Percentiles rank a stretch among this genome's conserved stretches.
These are phyloP conservation scores for Hyposoter didymator DNA, from an alignment of 2,888 invertebrate genomes.

Conservation along the genomic window DNA sequence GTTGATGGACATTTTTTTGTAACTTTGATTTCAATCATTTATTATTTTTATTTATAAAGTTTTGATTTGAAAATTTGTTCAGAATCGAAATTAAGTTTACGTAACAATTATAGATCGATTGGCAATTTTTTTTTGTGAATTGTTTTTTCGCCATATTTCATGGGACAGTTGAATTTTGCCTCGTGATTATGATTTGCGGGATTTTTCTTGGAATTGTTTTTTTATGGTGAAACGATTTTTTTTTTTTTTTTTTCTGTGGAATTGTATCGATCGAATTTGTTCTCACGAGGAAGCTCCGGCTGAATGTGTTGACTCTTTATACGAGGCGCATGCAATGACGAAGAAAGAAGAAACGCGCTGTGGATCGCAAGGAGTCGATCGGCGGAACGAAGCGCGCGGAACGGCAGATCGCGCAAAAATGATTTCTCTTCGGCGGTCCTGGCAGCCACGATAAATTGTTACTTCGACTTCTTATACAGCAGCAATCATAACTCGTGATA, in stretches of 20 bases:
- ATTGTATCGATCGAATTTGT: conserved; percentile 14
- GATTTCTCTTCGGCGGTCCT: conserved; percentile 78
- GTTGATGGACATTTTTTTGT: background rate
- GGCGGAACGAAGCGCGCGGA: conserved; percentile 70
- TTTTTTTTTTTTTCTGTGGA: background rate
- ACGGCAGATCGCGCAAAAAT: conserved; percentile 77
- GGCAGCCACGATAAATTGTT: conserved; percentile 76
- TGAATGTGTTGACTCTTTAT: background rate
- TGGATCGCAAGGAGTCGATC: conserved; percentile 40
- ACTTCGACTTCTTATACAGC: conserved; percentile 76
- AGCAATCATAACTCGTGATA: conserved; percentile 80
- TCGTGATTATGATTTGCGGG: background rate
- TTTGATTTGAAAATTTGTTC: background rate
- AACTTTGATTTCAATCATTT: background rate
- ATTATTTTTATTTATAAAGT: background rate
- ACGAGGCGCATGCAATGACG: conserved; percentile 15
- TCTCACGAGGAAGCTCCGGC: conserved; percentile 6
- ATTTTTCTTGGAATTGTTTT: background rate
- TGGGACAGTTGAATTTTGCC: background rate
- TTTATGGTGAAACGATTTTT: background rate
- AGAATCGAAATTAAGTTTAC: background rate
- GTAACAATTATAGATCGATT: background rate
- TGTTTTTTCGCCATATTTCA: background rate
- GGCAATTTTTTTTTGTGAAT: background rate
- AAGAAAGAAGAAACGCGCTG: conserved; percentile 40